phyloP scores from a whole-genome alignment of 2,888 invertebrate species.

The Brachypterus glaber region DNA sequence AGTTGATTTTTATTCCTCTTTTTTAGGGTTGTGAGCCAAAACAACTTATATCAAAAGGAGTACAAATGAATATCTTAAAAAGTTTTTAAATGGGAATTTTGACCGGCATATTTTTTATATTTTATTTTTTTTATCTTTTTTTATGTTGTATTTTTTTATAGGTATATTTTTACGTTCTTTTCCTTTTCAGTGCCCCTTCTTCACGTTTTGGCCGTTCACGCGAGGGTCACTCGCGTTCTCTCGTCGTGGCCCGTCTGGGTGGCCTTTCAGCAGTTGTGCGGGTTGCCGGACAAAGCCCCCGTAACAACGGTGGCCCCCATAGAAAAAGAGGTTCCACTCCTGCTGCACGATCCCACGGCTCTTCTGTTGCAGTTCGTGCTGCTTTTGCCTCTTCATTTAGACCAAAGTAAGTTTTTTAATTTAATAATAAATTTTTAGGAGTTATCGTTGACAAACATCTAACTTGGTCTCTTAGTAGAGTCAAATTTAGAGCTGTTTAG shows the following conservation, averaged over 20 bases:
- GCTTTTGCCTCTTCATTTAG: slow-evolving; percentile 73
- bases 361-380: slow-evolving; percentile 80
- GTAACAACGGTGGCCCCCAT: slow-evolving; percentile 37
- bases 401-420: slow-evolving; percentile 59
- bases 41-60: too few relatives aligned
- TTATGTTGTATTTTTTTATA: too few relatives aligned
- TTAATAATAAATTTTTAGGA: not conserved
- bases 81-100: too few relatives aligned
- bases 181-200: slow-evolving; percentile 66
- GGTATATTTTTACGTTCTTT: too few relatives aligned
- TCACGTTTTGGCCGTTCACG: slow-evolving; percentile 80
- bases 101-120: too few relatives aligned
- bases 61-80: too few relatives aligned
- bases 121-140: too few relatives aligned
- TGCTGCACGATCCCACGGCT: slow-evolving; percentile 78
- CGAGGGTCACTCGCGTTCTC: slow-evolving; percentile 59
- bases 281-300: slow-evolving; percentile 34
- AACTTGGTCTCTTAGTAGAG: too few relatives aligned
- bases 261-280: slow-evolving; percentile 45
- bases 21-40: too few relatives aligned
- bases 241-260: slow-evolving; percentile 51
- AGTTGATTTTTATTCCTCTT: too few relatives aligned
- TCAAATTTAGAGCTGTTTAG: too few relatives aligned
- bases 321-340: slow-evolving; percentile 64
- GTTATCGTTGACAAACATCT: too few relatives aligned